Evolutionary conservation across 2,797 vertebrate species (phyloP), one percentile per base, ranked within the genome.

Genomic region (Oceanodroma leucorhoa): DNA sequence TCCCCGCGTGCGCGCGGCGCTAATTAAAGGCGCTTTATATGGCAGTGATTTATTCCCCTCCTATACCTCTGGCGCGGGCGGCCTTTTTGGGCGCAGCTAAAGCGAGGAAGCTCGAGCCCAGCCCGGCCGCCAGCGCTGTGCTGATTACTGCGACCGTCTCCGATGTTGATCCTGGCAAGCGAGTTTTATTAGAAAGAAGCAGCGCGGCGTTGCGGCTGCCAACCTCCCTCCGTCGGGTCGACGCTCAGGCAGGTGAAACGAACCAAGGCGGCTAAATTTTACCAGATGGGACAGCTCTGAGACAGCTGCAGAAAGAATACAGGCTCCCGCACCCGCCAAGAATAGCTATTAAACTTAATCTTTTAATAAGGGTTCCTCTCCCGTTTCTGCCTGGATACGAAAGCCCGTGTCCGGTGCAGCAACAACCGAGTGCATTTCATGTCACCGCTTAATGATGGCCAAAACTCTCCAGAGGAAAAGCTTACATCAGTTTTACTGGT

Each of bases 331-430:
- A 46, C 26, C 84, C 0, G 54, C 92, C 95, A 97, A 96, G 93
- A 96, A 93, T 73, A 96, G 85, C 91, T 93, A 94, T 94, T 95
- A 91, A 94, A 93, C 65, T 82, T 94, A 86, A 93, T 95, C 95
- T 96, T 91, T 91, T 94, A 96, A 95, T 93, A 94, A 93, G 83
- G 22, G 85, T 22, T 96, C 89, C 79, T 95, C 85, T 96, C 80
- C 76, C 2, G 0, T 82, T 86, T 86, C 85, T 90, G 70, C 45
- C 85, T 83, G 76, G 93, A 95, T 86, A 93, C 62, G 2, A 88
- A 94, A 93, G 54, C 23, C 72, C 3, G 0, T 29, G 61, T 76
- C 70, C 36, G 3, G 58, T 45, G 50, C 84, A 86, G 82, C 72
- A 75, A 46, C 12, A 64, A 71, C n/a, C 3, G 11, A 76, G 46